Base-by-base conservation (phyloP, 2,797 vertebrate genomes). In the Darevskia mixta region DNA sequence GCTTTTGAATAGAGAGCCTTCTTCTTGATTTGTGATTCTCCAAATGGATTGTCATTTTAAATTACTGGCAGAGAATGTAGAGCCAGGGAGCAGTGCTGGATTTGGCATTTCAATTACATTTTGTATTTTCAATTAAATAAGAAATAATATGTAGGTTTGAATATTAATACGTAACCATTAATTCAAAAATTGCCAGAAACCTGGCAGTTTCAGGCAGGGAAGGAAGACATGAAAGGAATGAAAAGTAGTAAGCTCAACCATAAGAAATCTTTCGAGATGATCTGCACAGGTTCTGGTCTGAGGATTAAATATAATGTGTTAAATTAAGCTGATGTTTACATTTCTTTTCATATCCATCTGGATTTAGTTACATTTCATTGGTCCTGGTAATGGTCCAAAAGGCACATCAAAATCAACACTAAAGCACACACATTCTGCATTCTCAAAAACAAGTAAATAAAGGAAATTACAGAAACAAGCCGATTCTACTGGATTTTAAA, bases 41-140 rank as follows among this genome's bases (percentile, higher is more conserved):
- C 79, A 78, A 82, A 78, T 58, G 76, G 75, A 79, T 27, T 73
- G 67, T 86, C 66, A 73, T 61, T 83, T 83, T 78, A 89, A 86
- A 89, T 86, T 78, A 89, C 85, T 38, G n/a, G 41, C 75, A 73
- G n/a, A 83, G 25, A 77, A 5, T 83, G 27, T 29, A 85, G 43
- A 79, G 15, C 58, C 38, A 83, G 80, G 25, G 41, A 89, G 6
- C 23, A 49, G 17, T 49, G 61, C n/a, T 83, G 83, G 72, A 32
- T 81, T 82, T 88, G 83, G 86, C 85, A 89, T 78, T 86, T 88
- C 78, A 67, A 79, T 86, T 76, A 77, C 35, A 80, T 78, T 78
- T 79, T 27, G 35, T 88, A 83, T 64, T 79, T 82, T 79, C 61
- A 76, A 83, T 86, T 82, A 91, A 83, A 72, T 80, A 71, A 80